These are phyloP conservation scores for Acanthiza pusilla DNA, from an alignment of 2,797 vertebrate genomes.

Conservation along the genomic window DNA sequence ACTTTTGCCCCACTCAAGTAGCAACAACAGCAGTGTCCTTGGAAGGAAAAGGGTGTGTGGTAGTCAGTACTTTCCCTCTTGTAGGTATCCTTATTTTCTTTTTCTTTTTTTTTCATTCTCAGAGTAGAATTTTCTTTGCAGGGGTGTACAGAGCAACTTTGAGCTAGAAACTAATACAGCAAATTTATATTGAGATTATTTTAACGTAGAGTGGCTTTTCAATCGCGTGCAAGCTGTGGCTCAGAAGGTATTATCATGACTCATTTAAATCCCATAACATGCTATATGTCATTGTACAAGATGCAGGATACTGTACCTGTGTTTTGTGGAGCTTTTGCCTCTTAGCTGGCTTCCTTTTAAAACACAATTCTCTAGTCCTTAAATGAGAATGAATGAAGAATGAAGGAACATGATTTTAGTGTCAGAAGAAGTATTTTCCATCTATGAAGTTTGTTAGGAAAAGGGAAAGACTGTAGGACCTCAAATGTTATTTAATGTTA, in stretches of 20 bases:
- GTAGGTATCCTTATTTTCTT: not conserved
- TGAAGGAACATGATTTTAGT: not conserved
- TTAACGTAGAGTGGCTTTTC: not conserved
- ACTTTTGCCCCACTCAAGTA: not conserved
- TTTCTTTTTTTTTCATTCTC: not conserved
- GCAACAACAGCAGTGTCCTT: not conserved
- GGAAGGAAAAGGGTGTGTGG: not conserved
- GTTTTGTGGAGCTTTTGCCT: not conserved
- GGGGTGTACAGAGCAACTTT: not conserved
- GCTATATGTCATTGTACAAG: not conserved
- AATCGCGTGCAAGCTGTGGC: rapidly evolving
- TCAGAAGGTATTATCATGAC: not conserved
- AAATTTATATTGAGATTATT: not conserved
- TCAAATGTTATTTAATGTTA: not conserved
- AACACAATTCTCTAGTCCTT: not conserved
- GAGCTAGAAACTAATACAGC: not conserved
- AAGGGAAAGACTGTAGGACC: not conserved
- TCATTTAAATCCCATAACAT: not conserved
- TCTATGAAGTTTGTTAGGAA: not conserved
- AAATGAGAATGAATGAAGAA: not conserved
- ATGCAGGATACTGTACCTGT: not conserved
- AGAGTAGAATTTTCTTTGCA: not conserved
- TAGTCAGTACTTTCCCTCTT: not conserved
- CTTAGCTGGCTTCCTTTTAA: not conserved
- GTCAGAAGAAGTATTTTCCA: not conserved